Evolutionary conservation across 2,113 vertebrate genomes (phyloP), one percentile per base, ranked within the genome.

Genomic region (Pseudonaja textilis): DNA sequence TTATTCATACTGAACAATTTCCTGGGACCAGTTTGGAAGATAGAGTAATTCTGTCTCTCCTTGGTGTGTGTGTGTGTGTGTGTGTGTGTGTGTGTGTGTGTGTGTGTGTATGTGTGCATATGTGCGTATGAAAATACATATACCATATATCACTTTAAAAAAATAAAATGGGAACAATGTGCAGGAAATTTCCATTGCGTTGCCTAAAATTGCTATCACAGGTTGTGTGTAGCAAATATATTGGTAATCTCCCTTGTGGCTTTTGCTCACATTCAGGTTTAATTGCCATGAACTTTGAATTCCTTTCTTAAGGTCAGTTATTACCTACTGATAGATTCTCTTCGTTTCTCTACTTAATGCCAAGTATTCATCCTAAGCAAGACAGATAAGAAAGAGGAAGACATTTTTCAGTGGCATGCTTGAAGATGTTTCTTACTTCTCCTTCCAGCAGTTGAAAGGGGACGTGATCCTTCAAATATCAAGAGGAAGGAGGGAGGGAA

Each of bases 241-340:
- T 97, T 96, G 98, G 97, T 96, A 97, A 96, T 20, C 95, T 97
- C 97, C 97, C 97, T 96, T 93, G 97, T 97, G 97, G 96, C 95
- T 97, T 97, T 96, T 96, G 94, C 96, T 97, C 97, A 98, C 97
- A 97, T 97, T 97, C 96, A 95, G 97, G 96, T 97, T 94, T 98
- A 98, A 98, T 98, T 98, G 97, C 97, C 91, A 97, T 97, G 97
- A 98, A 98, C 97, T 98, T 97, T 98, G 97, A 97, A 97, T 98
- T 97, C 96, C 96, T 97, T 97, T 97, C 97, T 98, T 98, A 98
- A 98, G 98, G 97, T 98, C 97, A 98, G 97, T 98, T 98, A 98
- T 97, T 98, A 98, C 98, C 97, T 97, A 97, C 97, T 98, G 97
- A 98, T 98, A 97, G 97, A 98, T 98, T 97, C 96, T 96, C 96